phyloP scores from a whole-genome alignment of 2,113 vertebrate species.

The Rhinoderma darwinii region DNA sequence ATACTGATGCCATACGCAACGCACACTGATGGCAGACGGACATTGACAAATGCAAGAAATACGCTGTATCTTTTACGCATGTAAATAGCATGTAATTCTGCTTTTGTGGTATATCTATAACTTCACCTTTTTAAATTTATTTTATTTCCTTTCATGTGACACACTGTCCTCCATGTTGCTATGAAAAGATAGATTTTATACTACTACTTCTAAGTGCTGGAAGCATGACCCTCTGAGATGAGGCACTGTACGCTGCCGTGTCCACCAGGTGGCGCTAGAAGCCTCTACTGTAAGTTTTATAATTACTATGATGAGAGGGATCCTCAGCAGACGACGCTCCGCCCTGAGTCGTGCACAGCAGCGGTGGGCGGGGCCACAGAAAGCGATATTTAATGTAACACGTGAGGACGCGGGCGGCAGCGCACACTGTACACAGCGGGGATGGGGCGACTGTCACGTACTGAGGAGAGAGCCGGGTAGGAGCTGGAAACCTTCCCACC shows the following conservation, averaged over 20 bases:
- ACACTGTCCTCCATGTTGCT: too few species aligned
- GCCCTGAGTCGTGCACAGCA: constrained; percentile 48
- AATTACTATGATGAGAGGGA: neutral
- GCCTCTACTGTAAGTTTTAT: neutral
- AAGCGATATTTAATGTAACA: constrained; percentile 59
- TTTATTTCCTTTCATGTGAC: too few species aligned
- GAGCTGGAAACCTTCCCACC: neutral
- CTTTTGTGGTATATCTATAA: too few species aligned
- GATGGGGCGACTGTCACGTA: constrained; percentile 39
- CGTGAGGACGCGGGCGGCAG: constrained; percentile 53
- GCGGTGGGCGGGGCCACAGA: constrained; percentile 34
- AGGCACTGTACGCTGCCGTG: neutral
- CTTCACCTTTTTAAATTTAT: too few species aligned
- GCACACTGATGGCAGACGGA: too few species aligned
- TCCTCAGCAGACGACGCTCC: constrained; percentile 50
- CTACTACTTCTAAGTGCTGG: too few species aligned
- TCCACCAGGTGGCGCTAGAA: constrained; percentile 21
- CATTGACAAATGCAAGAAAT: too few species aligned
- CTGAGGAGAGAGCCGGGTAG: constrained; percentile 24
- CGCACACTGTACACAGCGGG: neutral
- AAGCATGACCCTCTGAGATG: too few species aligned
- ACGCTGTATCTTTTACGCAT: too few species aligned
- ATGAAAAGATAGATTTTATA: too few species aligned
- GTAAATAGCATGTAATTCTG: too few species aligned
- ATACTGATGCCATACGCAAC: too few species aligned